Percentiles rank a stretch among this genome's conserved stretches.
These are phyloP conservation scores for Ptilorrhoa leucosticta DNA, from an alignment of 2,113 vertebrate species.

Conservation along the genomic window DNA sequence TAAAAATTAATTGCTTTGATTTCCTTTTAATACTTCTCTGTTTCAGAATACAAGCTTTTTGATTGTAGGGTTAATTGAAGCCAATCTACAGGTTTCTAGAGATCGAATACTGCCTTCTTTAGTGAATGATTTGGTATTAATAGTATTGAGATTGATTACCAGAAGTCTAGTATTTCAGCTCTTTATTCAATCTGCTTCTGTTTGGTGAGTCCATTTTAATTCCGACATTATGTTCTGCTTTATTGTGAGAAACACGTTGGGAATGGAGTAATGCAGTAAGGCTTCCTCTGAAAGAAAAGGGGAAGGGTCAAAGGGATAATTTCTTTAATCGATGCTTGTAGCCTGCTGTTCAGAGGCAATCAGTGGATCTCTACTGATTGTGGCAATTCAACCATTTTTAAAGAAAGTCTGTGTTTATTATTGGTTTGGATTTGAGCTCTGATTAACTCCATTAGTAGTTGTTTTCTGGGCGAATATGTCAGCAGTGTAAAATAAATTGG, in stretches of 20 bases:
- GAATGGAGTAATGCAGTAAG: neutral
- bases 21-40: neutral
- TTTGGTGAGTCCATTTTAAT: neutral
- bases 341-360: constrained; percentile 68
- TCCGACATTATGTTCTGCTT: neutral
- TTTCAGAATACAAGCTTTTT: neutral
- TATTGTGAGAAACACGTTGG: neutral
- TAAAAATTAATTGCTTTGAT: neutral
- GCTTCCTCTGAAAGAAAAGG: neutral
- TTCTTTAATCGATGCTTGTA: constrained; percentile 73
- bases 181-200: neutral
- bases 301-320: constrained; percentile 66
- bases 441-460: neutral
- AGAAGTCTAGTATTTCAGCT: neutral
- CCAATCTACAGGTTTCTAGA: neutral
- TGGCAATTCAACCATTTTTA: neutral
- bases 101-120: neutral
- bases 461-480: neutral
- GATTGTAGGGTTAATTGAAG: neutral
- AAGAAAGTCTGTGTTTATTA: constrained; percentile 12
- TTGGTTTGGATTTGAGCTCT: neutral
- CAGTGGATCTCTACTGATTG: constrained; percentile 47
- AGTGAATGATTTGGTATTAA: neutral
- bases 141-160: neutral
- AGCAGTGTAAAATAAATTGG: neutral